Evolutionary conservation across 2,888 invertebrate species (phyloP).

Genomic region (Euzetes globulus): DNA sequence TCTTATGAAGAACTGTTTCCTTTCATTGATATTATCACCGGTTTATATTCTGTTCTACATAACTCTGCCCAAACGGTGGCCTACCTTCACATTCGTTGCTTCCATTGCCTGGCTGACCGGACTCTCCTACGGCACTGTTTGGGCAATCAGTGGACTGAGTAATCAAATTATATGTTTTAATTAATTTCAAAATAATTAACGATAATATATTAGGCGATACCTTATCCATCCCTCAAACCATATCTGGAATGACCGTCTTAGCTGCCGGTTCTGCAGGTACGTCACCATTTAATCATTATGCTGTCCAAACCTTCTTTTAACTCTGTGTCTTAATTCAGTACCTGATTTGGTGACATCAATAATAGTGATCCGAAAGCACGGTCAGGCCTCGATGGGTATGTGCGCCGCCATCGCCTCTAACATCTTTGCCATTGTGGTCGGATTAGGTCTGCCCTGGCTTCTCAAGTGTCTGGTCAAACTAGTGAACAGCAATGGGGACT

Average conservation of each 20-base stretch:
- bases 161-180: conserved; percentile 4
- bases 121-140: conserved; percentile 33
- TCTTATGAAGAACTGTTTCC: conserved; percentile 28
- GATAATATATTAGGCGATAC: conserved; percentile 15
- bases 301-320: not conserved
- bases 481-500: conserved; percentile 8
- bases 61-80: conserved; percentile 26
- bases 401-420: conserved; percentile 34
- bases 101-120: conserved; percentile 30
- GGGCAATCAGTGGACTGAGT: conserved; percentile 34
- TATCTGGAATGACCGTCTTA: conserved; percentile 34
- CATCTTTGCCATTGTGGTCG: conserved; percentile 33
- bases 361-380: conserved; percentile 32
- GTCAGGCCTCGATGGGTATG: conserved; percentile 34
- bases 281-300: not conserved
- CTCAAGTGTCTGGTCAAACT: conserved; percentile 19
- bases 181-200: not conserved
- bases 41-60: conserved; percentile 23
- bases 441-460: conserved; percentile 32
- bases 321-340: not conserved
- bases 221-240: conserved; percentile 22
- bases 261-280: conserved; percentile 34
- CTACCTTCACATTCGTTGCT: conserved; percentile 9
- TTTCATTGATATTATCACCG: conserved; percentile 24
- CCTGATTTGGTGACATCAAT: conserved; percentile 35